Percentiles rank a stretch among this genome's conserved stretches.
These are phyloP conservation scores for Mandrillus leucophaeus DNA, from an alignment of 2,113 vertebrate species.

Conservation along the genomic window DNA sequence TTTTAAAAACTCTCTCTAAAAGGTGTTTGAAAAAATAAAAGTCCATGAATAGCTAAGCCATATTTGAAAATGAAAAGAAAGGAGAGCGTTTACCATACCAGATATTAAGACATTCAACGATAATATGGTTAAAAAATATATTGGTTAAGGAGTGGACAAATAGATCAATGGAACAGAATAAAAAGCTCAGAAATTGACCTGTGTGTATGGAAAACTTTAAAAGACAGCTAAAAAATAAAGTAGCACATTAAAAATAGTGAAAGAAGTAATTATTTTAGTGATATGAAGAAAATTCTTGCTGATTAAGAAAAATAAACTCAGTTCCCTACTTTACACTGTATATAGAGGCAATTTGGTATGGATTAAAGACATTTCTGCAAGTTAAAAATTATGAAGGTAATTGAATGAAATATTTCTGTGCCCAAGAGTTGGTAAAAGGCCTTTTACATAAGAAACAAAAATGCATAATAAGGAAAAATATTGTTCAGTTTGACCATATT, in stretches of 20 bases:
- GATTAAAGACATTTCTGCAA: background rate
- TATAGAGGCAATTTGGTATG: background rate
- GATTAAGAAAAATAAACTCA: background rate
- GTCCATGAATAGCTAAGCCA: background rate
- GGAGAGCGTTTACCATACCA: background rate
- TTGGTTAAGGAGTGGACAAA: background rate
- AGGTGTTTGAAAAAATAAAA: conserved; percentile 12
- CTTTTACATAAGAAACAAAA: background rate
- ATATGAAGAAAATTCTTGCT: background rate
- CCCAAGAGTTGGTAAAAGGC: background rate
- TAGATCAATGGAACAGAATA: background rate
- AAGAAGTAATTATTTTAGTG: background rate
- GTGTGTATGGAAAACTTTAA: background rate
- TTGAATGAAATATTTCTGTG: conserved; percentile 24
- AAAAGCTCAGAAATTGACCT: background rate
- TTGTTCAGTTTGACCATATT: background rate
- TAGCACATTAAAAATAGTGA: background rate
- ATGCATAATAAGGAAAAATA: background rate
- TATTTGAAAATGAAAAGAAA: background rate
- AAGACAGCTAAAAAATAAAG: background rate
- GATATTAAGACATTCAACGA: background rate
- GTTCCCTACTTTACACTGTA: background rate
- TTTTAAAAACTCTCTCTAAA: conserved; percentile 7
- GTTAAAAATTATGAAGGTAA: conserved; percentile 5
- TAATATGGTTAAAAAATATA: background rate